Evolutionary conservation across 2,888 invertebrate species (phyloP).

Genomic region (Deroplatys truncata): DNA sequence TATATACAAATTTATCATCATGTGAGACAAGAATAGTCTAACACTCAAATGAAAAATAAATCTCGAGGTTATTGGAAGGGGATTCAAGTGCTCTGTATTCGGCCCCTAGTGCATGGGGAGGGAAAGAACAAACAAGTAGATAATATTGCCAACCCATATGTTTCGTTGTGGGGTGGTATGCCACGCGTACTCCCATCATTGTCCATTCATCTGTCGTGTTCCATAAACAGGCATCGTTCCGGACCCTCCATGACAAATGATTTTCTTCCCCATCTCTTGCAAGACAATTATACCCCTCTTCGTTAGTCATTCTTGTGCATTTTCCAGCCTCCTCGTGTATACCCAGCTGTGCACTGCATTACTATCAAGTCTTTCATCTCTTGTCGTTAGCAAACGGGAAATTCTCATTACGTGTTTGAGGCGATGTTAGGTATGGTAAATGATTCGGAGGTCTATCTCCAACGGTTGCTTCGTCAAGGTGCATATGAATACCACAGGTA

Average conservation of each 20-base stretch:
- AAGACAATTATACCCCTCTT: background rate
- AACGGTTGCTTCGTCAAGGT: too few species aligned
- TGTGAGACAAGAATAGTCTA: background rate
- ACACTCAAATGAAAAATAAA: background rate
- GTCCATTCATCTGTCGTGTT: background rate
- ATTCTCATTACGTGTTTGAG: background rate
- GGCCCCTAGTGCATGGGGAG: background rate
- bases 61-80: background rate
- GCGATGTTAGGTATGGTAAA: background rate
- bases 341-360: background rate
- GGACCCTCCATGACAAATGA: slow-evolving; percentile 2
- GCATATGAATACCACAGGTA: too few species aligned
- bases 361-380: background rate
- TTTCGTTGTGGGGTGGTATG: background rate
- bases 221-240: background rate
- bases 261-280: background rate
- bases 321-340: background rate
- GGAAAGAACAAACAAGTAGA: background rate
- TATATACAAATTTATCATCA: background rate
- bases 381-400: background rate
- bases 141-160: background rate
- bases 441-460: too few species aligned
- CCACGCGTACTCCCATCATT: background rate
- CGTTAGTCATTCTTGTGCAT: background rate
- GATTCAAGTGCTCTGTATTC: background rate